Percentiles rank a stretch among this genome's conserved stretches.
These are phyloP conservation scores for Mesitornis unicolor DNA, from an alignment of 2,113 vertebrate genomes.

Conservation along the genomic window DNA sequence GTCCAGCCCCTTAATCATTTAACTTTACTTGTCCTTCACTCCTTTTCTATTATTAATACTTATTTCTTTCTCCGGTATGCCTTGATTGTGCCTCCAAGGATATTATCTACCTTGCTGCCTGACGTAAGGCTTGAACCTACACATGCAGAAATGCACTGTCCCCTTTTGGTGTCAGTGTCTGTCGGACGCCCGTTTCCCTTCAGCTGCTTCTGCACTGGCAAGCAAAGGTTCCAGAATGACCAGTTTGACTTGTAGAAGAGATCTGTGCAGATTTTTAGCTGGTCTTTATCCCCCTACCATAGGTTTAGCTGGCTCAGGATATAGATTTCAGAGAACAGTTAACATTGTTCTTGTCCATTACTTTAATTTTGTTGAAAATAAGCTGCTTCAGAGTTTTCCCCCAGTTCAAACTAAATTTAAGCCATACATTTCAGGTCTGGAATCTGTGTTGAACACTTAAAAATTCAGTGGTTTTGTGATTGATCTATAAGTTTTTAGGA, in stretches of 20 bases:
- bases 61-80: neutral
- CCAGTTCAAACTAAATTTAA: neutral
- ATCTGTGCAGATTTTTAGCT: neutral
- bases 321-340: neutral
- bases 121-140: neutral
- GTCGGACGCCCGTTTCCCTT: neutral
- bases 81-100: neutral
- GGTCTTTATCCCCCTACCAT: neutral
- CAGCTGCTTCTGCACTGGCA: neutral
- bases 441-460: neutral
- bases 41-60: neutral
- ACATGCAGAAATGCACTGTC: neutral
- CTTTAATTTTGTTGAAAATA: neutral
- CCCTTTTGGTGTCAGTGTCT: neutral
- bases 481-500: slow-evolving; percentile 7
- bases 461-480: neutral
- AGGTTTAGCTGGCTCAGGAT: neutral
- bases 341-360: neutral
- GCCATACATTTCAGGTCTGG: neutral
- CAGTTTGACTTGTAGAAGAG: neutral
- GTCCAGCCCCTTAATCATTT: neutral
- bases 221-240: neutral
- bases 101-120: neutral
- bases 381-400: neutral
- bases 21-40: neutral